These are phyloP conservation scores for Desoria tigrina DNA, from an alignment of 2,888 invertebrate genomes.

Conservation along the genomic window DNA sequence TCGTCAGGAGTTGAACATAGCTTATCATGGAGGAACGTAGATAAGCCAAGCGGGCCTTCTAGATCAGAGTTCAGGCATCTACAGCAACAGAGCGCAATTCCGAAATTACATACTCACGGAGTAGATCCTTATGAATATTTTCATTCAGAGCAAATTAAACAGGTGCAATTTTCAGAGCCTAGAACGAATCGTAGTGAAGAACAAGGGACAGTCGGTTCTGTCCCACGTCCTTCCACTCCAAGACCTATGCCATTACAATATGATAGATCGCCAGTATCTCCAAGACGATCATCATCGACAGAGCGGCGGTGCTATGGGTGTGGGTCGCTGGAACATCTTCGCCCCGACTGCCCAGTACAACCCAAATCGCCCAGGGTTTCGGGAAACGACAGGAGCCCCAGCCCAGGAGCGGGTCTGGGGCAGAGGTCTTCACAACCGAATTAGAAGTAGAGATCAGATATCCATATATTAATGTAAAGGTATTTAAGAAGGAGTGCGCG, in stretches of 20 bases:
- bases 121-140: not conserved
- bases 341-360: not conserved
- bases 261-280: too few relatives aligned
- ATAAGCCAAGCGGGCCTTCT: too few relatives aligned
- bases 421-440: too few relatives aligned
- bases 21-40: not conserved
- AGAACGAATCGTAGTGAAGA: not conserved
- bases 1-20: too few relatives aligned
- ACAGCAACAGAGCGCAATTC: too few relatives aligned
- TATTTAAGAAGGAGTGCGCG: not conserved
- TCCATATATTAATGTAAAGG: not conserved
- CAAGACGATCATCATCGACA: too few relatives aligned
- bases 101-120: not conserved
- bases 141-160: not conserved
- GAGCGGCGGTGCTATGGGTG: not conserved
- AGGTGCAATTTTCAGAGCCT: not conserved
- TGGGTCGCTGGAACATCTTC: not conserved
- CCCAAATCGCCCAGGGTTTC: not conserved
- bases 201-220: not conserved
- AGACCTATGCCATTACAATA: too few relatives aligned
- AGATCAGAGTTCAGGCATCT: too few relatives aligned
- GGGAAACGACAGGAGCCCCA: too few relatives aligned
- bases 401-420: too few relatives aligned
- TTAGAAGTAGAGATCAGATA: too few relatives aligned
- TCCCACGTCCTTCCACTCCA: too few relatives aligned